Base-by-base conservation (phyloP, 2,888 invertebrate genomes). In the Epinotia ramella region DNA sequence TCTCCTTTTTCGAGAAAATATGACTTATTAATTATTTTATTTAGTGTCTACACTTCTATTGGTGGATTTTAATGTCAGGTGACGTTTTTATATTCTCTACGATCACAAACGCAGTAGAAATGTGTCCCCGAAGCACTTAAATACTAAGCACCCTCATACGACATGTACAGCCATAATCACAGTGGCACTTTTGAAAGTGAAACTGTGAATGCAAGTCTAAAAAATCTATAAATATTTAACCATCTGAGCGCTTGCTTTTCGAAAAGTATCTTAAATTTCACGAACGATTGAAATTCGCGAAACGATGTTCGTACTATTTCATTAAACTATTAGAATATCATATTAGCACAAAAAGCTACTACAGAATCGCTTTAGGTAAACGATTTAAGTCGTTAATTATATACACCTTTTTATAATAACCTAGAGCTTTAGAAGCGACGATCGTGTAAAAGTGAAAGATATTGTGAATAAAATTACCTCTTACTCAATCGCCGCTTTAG, bases 331-430 rank as follows among this genome's bases (percentile, higher is more conserved):
- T 59, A 33, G n/a, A n/a, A 63, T 62, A 33, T 33, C 33, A 40
- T 44, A 62, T 40, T 63, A 63, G 63, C 44, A 64, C 64, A 49
- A 20, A 65, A 49, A 28, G 28, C 65, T 44, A n/a, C 28, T 33
- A 40, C 24, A 24, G 7, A 67, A 24, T 56, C 33, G 56, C 56
- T 18, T 13, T 63, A 63, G 53, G 16, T 63, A 64, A 53, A 56
- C 56, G n/a, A 64, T 72, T 71, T 46, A 64, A 63, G n/a, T 72
- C 64, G 71, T 44, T 46, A 64, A 46, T 18, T 56, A 56, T 72
- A 56, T 20, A 64, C 46, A 57, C 18, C 24, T 24, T 40, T 72
- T 20, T 40, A 56, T 24, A 49, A n/a, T 71, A 63, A 53, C 11
- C 56, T 71, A 56, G 28, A 40, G 49, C 5, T 20, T 20, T 46